phyloP scores from a whole-genome alignment of 2,113 vertebrate species.

The Podarcis raffonei region DNA sequence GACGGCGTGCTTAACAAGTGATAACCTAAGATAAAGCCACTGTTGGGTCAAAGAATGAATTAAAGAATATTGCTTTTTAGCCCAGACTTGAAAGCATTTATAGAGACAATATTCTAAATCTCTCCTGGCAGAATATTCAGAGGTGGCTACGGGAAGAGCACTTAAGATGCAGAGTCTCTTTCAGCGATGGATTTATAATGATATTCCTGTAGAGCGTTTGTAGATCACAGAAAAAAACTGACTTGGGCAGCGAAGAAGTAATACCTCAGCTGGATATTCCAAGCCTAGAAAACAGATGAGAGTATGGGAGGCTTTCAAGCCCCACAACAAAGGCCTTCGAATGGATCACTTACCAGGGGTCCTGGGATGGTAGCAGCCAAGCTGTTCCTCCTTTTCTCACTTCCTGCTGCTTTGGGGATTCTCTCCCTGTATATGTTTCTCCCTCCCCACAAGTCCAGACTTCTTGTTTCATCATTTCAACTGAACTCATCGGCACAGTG shows the following conservation, averaged over 20 bases:
- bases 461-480: slow-evolving; percentile 4
- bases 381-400: not conserved
- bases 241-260: slow-evolving; percentile 55
- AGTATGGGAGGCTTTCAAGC: slow-evolving; percentile 42
- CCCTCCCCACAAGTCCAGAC: not conserved
- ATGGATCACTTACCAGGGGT: not conserved
- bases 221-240: slow-evolving; percentile 63
- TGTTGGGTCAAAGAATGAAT: slow-evolving; percentile 71
- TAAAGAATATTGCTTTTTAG: slow-evolving; percentile 72
- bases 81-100: slow-evolving; percentile 72
- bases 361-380: not conserved
- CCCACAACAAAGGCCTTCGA: slow-evolving; percentile 20
- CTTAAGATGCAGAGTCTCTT: slow-evolving; percentile 66
- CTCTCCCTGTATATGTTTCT: not conserved
- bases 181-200: slow-evolving; percentile 65
- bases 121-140: slow-evolving; percentile 70
- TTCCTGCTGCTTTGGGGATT: not conserved
- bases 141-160: slow-evolving; percentile 50
- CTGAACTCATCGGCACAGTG: fast-evolving
- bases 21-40: slow-evolving; percentile 73
- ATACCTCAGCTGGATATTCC: slow-evolving; percentile 47
- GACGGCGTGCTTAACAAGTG: slow-evolving; percentile 64
- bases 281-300: slow-evolving; percentile 34
- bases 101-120: slow-evolving; percentile 66
- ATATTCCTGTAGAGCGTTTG: slow-evolving; percentile 59